A percentile compares a stretch with the other conserved stretches of the same genome.
phyloP scores from a whole-genome alignment of 2,797 vertebrate species.

The Cossypha niveicapilla region DNA sequence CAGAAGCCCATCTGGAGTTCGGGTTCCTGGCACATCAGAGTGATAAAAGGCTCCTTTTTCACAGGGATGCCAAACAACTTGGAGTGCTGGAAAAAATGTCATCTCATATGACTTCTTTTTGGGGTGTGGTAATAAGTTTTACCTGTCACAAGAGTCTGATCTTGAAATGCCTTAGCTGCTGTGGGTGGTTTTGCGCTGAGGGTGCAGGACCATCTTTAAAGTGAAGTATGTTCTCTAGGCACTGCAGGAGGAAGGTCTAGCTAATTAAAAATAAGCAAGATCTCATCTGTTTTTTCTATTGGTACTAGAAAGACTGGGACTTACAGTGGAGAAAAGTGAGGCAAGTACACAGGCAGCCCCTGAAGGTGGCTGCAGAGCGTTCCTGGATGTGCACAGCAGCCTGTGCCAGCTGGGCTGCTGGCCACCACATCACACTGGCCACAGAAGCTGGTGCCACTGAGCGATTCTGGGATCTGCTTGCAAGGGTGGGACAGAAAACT shows the following conservation, averaged over 20 bases:
- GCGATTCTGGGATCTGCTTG: rapidly evolving
- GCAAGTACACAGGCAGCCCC: neutral
- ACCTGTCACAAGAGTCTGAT: neutral
- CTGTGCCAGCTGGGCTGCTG: rapidly evolving
- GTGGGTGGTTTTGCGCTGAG: neutral
- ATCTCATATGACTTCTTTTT: neutral
- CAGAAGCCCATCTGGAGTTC: neutral
- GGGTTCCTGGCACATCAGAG: neutral
- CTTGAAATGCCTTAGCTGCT: neutral
- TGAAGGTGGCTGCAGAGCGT: neutral
- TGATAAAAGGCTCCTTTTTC: neutral
- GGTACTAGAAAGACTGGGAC: neutral
- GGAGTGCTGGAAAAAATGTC: neutral
- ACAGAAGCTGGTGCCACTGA: neutral
- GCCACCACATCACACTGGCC: neutral
- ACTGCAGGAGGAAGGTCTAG: neutral
- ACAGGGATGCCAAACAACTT: neutral
- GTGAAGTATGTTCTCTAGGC: neutral
- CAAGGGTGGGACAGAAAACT: neutral
- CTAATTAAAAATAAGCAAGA: neutral
- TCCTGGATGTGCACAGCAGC: neutral
- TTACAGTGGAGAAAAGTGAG: neutral
- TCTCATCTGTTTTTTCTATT: neutral
- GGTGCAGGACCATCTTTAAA: neutral
- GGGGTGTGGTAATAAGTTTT: neutral